These are phyloP conservation scores for Drusus annulatus DNA, from an alignment of 1,140 invertebrate genomes.

Conservation along the genomic window DNA sequence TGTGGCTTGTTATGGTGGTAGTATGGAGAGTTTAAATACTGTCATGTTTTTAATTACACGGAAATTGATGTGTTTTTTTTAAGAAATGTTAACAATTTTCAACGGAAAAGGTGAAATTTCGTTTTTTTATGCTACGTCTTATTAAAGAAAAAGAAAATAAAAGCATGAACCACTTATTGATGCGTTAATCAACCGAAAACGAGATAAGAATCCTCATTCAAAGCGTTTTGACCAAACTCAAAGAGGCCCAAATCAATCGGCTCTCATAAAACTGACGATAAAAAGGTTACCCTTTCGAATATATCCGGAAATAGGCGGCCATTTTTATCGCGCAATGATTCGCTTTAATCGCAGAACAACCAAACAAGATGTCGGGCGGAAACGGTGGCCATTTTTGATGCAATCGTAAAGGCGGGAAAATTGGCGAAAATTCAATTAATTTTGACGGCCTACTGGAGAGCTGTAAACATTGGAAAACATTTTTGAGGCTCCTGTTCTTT, in stretches of 20 bases:
- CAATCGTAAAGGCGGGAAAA: slow-evolving; percentile 24
- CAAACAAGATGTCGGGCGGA: slow-evolving; percentile 28
- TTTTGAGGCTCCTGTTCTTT: neutral
- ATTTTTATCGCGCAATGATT: slow-evolving; percentile 26
- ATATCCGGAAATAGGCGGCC: neutral
- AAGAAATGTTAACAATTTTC: too few species aligned
- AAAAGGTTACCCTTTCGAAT: neutral
- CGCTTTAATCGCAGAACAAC: slow-evolving; percentile 21
- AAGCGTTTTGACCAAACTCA: neutral
- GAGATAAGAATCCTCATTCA: too few species aligned
- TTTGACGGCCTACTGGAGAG: slow-evolving; percentile 26
- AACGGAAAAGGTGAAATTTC: too few species aligned
- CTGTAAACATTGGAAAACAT: slow-evolving; percentile 5
- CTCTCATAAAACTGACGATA: neutral
- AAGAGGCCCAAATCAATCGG: slow-evolving; percentile 8
- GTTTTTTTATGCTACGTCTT: too few species aligned
- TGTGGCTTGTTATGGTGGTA: too few species aligned
- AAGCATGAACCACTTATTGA: too few species aligned
- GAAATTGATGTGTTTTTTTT: too few species aligned
- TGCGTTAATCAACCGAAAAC: too few species aligned
- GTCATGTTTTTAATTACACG: too few species aligned
- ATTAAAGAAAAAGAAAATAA: too few species aligned
- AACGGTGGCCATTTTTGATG: slow-evolving; percentile 21
- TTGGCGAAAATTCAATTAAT: slow-evolving; percentile 28
- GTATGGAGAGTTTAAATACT: too few species aligned